phyloP scores from a whole-genome alignment of 2,113 vertebrate species.

The Phalacrocorax carbo region DNA sequence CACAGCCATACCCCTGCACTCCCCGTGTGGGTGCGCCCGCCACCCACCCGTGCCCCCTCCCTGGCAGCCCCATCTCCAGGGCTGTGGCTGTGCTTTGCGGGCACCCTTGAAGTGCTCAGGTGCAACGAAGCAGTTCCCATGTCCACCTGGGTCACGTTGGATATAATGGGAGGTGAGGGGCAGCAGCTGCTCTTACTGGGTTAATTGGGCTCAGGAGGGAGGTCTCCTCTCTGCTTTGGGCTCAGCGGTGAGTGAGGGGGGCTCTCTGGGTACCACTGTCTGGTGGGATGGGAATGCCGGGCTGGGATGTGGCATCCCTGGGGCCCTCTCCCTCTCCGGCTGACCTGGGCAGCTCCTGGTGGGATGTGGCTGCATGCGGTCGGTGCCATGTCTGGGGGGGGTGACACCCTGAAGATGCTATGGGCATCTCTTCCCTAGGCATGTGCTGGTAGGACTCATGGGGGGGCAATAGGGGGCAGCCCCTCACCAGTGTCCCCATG shows the following conservation, averaged over 20 bases:
- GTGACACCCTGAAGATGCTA: rapidly evolving
- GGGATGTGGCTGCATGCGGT: not conserved
- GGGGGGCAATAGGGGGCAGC: not conserved
- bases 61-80: not conserved
- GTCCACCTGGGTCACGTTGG: not conserved
- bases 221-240: rapidly evolving
- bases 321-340: rapidly evolving
- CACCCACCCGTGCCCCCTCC: not conserved
- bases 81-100: not conserved
- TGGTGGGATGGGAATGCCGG: not conserved
- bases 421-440: not conserved
- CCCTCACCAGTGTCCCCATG: not conserved
- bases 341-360: not conserved
- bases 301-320: not conserved
- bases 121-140: not conserved
- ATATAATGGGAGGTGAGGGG: not conserved
- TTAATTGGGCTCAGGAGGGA: not conserved
- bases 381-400: rapidly evolving
- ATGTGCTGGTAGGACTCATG: rapidly evolving
- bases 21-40: rapidly evolving
- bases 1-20: rapidly evolving
- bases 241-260: not conserved
- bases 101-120: not conserved
- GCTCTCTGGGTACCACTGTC: not conserved
- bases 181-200: not conserved